phyloP scores from a whole-genome alignment of 1,140 invertebrate species.

The Drosophila quadrilineata region DNA sequence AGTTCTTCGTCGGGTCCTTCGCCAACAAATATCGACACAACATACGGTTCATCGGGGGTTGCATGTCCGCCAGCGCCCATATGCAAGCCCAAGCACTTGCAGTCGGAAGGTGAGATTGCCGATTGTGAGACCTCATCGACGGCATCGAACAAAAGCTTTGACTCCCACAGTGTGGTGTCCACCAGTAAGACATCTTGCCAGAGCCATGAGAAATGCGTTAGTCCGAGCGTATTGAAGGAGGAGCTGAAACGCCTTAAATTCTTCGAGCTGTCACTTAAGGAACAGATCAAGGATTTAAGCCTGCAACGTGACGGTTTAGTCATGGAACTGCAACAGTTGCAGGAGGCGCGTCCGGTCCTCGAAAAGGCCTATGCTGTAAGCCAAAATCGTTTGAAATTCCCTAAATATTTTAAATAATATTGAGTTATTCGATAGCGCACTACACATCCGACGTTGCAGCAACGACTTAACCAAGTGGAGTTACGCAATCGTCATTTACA shows the following conservation, averaged over 20 bases:
- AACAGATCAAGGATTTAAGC: conserved; percentile 81
- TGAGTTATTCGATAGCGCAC: conserved; percentile 52
- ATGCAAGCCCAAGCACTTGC: conserved; percentile 65
- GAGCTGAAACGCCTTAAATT: conserved; percentile 81
- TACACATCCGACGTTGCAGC: conserved; percentile 74
- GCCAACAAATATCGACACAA: conserved; percentile 45
- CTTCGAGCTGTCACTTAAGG: conserved; percentile 81
- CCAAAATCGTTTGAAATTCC: background rate
- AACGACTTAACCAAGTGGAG: conserved; percentile 82
- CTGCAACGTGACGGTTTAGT: conserved; percentile 82
- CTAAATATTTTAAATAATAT: background rate
- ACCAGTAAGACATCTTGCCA: conserved; percentile 62
- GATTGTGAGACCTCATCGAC: conserved; percentile 77
- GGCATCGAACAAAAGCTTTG: conserved; percentile 75
- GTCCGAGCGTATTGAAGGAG: conserved; percentile 69
- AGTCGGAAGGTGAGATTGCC: conserved; percentile 60
- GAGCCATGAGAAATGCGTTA: conserved; percentile 60
- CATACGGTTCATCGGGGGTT: conserved; percentile 26
- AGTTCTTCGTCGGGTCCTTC: conserved; percentile 41
- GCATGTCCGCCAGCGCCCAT: conserved; percentile 63
- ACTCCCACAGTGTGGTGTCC: conserved; percentile 66
- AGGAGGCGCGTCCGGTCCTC: conserved; percentile 81
- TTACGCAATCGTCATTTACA: conserved; percentile 85
- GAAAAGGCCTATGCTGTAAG: conserved; percentile 81
- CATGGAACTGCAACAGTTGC: conserved; percentile 82